Conservation (phyloP, 2,888 invertebrate species). For the Dione juno region DNA sequence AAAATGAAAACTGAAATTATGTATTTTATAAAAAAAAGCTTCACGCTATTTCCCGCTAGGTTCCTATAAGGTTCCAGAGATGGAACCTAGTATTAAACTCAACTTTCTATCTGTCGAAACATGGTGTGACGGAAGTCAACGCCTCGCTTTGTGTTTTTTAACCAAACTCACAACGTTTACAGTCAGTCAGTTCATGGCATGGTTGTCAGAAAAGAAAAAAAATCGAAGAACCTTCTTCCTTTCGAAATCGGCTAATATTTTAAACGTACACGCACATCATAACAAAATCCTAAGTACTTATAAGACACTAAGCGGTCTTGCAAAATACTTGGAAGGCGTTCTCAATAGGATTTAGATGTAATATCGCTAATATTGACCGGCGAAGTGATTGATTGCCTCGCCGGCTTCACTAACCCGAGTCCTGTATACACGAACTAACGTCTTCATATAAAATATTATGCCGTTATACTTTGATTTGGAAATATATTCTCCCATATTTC, state of each 20-base stretch:
- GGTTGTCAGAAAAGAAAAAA: no score
- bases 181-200: no score
- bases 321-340: conserved; percentile 25
- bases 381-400: conserved; percentile 39
- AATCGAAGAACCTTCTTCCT: no score
- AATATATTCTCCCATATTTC: neutral
- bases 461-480: neutral
- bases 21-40: no score
- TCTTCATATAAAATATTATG: conserved; percentile 22
- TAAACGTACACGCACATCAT: neutral
- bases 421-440: conserved; percentile 22
- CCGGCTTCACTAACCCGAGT: conserved; percentile 10
- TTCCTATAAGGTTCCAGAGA: no score
- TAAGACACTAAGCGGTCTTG: conserved; percentile 27
- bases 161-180: no score
- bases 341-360: conserved; percentile 39
- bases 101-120: no score
- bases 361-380: conserved; percentile 37
- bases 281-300: neutral
- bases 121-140: no score
- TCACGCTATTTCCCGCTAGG: no score
- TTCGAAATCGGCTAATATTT: neutral
- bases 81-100: no score
- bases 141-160: no score
- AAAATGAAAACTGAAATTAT: no score